A percentile compares a stretch with the other conserved stretches of the same genome.
Conservation (phyloP, 2,888 invertebrate species). For the Drosophila meridiana region DNA sequence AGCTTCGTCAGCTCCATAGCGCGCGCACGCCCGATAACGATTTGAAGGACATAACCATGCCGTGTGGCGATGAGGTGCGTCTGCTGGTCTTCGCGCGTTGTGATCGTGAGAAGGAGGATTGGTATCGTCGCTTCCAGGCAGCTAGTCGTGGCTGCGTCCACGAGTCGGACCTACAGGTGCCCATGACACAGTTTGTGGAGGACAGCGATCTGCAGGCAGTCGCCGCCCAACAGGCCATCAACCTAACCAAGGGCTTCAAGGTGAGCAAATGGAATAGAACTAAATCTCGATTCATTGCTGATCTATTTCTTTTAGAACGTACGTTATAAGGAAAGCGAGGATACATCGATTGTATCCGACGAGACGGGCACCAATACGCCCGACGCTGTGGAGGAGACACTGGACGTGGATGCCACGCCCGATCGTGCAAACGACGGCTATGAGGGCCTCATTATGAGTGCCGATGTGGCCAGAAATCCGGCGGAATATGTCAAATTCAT, state of each 20-base stretch:
- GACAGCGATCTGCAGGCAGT: constrained; percentile 80
- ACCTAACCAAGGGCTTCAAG: constrained; percentile 56
- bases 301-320: background rate
- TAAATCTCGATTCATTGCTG: too few relatives aligned
- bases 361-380: constrained; percentile 49
- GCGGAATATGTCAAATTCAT: constrained; percentile 83
- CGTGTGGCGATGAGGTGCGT: constrained; percentile 84
- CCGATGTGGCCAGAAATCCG: constrained; percentile 82
- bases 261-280: constrained; percentile 14
- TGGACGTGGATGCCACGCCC: constrained; percentile 41
- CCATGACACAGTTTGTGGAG: constrained; percentile 79
- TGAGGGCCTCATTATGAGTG: constrained; percentile 82
- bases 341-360: constrained; percentile 34
- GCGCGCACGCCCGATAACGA: constrained; percentile 71
- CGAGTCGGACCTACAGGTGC: constrained; percentile 83
- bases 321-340: constrained; percentile 45
- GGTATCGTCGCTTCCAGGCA: constrained; percentile 84
- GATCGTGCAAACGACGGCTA: constrained; percentile 64
- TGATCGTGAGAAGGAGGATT: constrained; percentile 85
- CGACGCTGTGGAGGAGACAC: constrained; percentile 58
- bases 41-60: constrained; percentile 75
- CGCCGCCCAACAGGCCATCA: constrained; percentile 78
- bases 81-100: constrained; percentile 83
- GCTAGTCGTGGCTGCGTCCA: constrained; percentile 82
- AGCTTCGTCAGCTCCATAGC: constrained; percentile 82